Evolutionary conservation across 2,797 vertebrate species (phyloP), one percentile per base, ranked within the genome.

Genomic region (Coregonus suidteri): DNA sequence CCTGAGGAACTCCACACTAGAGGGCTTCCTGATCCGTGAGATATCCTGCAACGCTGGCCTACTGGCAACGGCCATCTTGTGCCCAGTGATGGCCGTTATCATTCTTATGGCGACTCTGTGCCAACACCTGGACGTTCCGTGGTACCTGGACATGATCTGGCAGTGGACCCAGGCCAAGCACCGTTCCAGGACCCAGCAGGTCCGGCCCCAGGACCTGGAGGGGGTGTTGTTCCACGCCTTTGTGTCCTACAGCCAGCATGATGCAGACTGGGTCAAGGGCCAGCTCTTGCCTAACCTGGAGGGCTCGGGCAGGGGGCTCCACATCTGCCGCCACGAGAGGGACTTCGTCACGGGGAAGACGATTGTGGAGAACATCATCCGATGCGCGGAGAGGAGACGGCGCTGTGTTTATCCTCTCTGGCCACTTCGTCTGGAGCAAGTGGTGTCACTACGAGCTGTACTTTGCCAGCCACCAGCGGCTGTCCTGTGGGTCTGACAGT

Each of bases 401-500:
- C 95, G 93, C 78, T 95, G 94, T 0, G 75, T 98, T 98, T 52
- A 95, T 98, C 35, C 77, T 98, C 79, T 97, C 96, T 30, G 93
- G 94, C 65, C 93, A 97, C 88, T 98, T 35, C 98, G 31, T 98
- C 71, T 95, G 95, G 89, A 98, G 96, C 0, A 96, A 97, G 15
- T 98, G 97, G 97, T 97, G 97, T 74, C 96, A 98, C 86, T 98
- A 99, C 0, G 95, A 98, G 83, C 94, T 98, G 34, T 98, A 96
- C 87, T 99, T 98, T 18, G 96, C 96, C 76, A 95, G 95, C 52
- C 97, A 98, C 88, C 95, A 95, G 52, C 83, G 91, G 0, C 92
- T 97, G 20, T 88, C 86, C 1, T 90, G 91, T 79, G 95, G 93
- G 5, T 91, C 88, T 0, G 85, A 96, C 72, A 94, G 94, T 59